These are phyloP conservation scores for Etheostoma cragini DNA, from an alignment of 2,113 vertebrate genomes.

Conservation along the genomic window DNA sequence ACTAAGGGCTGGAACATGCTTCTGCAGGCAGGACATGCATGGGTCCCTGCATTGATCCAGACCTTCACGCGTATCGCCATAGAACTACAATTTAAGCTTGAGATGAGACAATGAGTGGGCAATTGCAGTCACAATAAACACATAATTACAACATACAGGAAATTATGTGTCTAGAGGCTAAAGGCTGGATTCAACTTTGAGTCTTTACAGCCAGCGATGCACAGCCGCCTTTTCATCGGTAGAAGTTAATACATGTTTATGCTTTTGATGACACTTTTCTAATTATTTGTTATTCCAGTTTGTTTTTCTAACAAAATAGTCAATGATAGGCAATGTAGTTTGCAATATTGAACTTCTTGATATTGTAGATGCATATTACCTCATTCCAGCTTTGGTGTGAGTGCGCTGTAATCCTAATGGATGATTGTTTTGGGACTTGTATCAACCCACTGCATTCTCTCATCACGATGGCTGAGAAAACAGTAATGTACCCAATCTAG, in stretches of 20 bases:
- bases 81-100: constrained; percentile 2
- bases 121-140: constrained; percentile 5
- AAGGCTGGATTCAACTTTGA: not conserved
- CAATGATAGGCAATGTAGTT: constrained; percentile 13
- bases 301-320: constrained; percentile 8
- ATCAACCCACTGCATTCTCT: constrained; percentile 20
- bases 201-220: not conserved
- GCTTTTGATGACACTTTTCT: not conserved
- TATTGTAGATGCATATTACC: constrained; percentile 14
- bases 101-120: not conserved
- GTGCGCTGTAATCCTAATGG: constrained; percentile 27
- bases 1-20: not conserved
- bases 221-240: not conserved
- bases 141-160: not conserved
- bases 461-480: constrained; percentile 17
- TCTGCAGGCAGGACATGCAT: not conserved
- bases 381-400: constrained; percentile 18
- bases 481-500: constrained; percentile 11
- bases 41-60: not conserved
- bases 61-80: not conserved
- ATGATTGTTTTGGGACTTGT: constrained; percentile 35
- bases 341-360: constrained; percentile 17
- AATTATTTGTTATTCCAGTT: not conserved
- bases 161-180: not conserved
- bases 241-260: not conserved